Conservation (phyloP, 2,113 vertebrate species). For the Loxodonta africana region DNA sequence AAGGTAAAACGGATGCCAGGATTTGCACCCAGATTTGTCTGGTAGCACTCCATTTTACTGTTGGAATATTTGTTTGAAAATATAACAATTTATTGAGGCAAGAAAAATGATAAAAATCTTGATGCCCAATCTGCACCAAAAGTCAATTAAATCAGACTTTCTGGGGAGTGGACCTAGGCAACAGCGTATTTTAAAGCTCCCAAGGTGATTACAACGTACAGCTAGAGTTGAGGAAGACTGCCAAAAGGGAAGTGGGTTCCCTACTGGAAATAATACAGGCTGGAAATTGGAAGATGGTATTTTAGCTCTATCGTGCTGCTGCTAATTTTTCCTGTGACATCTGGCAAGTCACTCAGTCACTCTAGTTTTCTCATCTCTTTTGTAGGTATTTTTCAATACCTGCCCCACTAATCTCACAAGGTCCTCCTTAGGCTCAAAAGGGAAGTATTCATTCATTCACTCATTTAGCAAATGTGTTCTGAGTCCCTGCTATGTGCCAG, state of each 20-base stretch:
- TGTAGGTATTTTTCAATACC: not conserved
- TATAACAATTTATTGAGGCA: not conserved
- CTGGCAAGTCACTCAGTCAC: not conserved
- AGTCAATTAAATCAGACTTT: not conserved
- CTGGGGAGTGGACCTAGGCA: not conserved
- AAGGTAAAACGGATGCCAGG: not conserved
- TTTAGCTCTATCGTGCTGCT: not conserved
- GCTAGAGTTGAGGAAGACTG: not conserved
- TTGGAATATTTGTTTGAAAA: conserved; percentile 35
- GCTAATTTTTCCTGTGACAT: not conserved
- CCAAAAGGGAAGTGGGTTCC: not conserved
- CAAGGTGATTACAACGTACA: not conserved
- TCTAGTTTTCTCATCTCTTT: not conserved
- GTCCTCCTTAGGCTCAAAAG: not conserved
- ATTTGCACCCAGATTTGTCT: not conserved
- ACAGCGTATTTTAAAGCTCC: not conserved
- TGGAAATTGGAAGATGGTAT: not conserved
- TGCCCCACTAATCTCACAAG: not conserved
- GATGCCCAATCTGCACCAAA: not conserved
- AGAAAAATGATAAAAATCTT: conserved; percentile 1
- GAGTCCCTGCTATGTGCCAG: not conserved
- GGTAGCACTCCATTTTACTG: not conserved
- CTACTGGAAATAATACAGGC: not conserved
- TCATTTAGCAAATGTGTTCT: not conserved
- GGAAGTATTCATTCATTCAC: not conserved